Conservation (phyloP, 2,888 invertebrate genomes). For the Drosophila falleni region DNA sequence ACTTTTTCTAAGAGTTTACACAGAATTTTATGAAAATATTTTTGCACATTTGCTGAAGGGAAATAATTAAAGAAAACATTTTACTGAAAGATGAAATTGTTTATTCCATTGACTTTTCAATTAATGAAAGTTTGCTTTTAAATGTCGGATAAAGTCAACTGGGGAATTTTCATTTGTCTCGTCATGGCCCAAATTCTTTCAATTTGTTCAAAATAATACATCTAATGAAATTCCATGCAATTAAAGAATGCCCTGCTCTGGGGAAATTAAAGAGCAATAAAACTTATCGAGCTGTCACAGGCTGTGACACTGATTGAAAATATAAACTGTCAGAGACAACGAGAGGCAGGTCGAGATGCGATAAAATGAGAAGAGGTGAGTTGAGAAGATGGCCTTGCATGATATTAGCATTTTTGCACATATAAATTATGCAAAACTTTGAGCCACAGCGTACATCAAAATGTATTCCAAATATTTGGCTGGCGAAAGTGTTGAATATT, state of each 20-base stretch:
- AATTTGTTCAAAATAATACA: slow-evolving; percentile 11
- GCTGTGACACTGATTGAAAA: slow-evolving; percentile 77
- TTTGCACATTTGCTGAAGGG: slow-evolving; percentile 35
- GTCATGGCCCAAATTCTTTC: slow-evolving; percentile 12
- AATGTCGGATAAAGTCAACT: background rate
- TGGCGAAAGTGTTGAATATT: slow-evolving; percentile 72
- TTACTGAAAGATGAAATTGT: slow-evolving; percentile 2
- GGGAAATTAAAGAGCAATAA: slow-evolving; percentile 52
- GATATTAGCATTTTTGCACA: slow-evolving; percentile 69
- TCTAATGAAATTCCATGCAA: slow-evolving; percentile 47
- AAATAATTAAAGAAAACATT: slow-evolving; percentile 71
- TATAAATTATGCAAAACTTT: slow-evolving; percentile 72
- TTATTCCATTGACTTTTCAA: slow-evolving; percentile 12
- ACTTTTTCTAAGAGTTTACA: slow-evolving; percentile 36
- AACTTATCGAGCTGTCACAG: slow-evolving; percentile 58
- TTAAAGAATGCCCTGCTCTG: slow-evolving; percentile 24
- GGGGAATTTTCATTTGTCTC: slow-evolving; percentile 19
- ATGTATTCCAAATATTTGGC: slow-evolving; percentile 71
- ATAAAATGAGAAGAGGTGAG: background rate
- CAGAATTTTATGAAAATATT: slow-evolving; percentile 44
- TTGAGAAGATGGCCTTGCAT: slow-evolving; percentile 27
- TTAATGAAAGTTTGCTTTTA: background rate
- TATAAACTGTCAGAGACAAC: slow-evolving; percentile 54
- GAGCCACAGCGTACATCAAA: slow-evolving; percentile 20
- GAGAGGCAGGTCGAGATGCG: slow-evolving; percentile 8